Evolutionary conservation across 2,888 invertebrate genomes (phyloP).

Genomic region (Hypsopygia costalis): DNA sequence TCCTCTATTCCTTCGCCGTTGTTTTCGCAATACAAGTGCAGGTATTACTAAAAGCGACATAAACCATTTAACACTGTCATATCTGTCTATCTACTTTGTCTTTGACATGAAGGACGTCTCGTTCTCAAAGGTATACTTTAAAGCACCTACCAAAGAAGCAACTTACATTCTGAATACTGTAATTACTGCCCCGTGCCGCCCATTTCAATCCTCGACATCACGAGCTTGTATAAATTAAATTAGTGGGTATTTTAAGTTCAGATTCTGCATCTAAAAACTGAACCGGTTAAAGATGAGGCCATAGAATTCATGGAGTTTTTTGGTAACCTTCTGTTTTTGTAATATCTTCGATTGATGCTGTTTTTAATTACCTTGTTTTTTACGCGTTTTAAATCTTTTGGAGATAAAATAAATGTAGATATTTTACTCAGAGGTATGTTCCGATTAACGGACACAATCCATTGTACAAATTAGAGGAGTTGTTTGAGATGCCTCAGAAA

Average conservation of each 20-base stretch:
- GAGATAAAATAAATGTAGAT: no score
- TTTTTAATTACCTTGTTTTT: constrained; percentile 12
- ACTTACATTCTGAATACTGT: constrained; percentile 18
- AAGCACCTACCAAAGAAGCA: constrained; percentile 42
- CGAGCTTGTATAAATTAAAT: constrained; percentile 41
- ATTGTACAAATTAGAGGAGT: no score
- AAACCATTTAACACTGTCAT: no score
- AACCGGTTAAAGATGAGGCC: constrained; percentile 1
- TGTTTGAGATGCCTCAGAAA: no score
- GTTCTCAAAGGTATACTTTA: constrained; percentile 30
- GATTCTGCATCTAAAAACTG: background rate
- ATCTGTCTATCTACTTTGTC: background rate
- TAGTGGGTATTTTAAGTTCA: constrained; percentile 42
- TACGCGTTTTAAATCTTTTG: no score
- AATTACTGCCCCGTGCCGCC: constrained; percentile 36
- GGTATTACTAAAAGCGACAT: no score
- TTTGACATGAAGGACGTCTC: background rate
- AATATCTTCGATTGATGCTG: constrained; percentile 7
- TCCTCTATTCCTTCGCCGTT: no score
- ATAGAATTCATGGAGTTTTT: constrained; percentile 1
- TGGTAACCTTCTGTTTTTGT: constrained; percentile 7
- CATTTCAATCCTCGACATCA: constrained; percentile 27
- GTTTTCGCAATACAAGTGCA: no score
- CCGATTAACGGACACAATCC: no score
- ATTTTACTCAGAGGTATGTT: no score